Conservation (phyloP, 2,888 invertebrate genomes). For the Synergus japonicus region DNA sequence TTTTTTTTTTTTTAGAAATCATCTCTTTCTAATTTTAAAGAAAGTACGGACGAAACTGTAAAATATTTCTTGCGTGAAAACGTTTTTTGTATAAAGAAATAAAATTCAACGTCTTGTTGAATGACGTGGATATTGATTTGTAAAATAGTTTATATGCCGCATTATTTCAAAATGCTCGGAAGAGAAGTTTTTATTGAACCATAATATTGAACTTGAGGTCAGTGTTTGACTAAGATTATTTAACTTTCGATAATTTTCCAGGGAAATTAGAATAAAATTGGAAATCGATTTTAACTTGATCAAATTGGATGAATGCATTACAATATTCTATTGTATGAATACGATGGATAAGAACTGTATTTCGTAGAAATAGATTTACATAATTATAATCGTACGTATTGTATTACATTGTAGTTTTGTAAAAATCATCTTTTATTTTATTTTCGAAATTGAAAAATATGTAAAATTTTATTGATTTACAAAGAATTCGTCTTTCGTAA, state of each 20-base stretch:
- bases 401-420: background rate
- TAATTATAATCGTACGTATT: background rate
- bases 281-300: conserved; percentile 13
- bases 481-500: background rate
- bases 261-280: background rate
- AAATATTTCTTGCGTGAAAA: background rate
- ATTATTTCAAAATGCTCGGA: conserved; percentile 24
- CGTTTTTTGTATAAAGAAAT: background rate
- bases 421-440: conserved; percentile 15
- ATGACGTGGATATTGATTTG: conserved; percentile 17
- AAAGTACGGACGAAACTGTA: conserved; percentile 8
- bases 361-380: conserved; percentile 15
- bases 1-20: background rate
- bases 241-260: background rate
- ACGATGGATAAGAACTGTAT: background rate
- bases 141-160: conserved; percentile 20
- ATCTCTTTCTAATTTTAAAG: background rate
- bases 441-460: background rate
- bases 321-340: background rate
- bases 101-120: conserved; percentile 8
- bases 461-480: background rate
- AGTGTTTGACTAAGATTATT: background rate
- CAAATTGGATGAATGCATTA: background rate
- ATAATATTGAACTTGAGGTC: background rate
- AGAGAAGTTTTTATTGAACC: conserved; percentile 1